phyloP scores from a whole-genome alignment of 1,140 invertebrate species.

The Brachionus rotundiformis region DNA sequence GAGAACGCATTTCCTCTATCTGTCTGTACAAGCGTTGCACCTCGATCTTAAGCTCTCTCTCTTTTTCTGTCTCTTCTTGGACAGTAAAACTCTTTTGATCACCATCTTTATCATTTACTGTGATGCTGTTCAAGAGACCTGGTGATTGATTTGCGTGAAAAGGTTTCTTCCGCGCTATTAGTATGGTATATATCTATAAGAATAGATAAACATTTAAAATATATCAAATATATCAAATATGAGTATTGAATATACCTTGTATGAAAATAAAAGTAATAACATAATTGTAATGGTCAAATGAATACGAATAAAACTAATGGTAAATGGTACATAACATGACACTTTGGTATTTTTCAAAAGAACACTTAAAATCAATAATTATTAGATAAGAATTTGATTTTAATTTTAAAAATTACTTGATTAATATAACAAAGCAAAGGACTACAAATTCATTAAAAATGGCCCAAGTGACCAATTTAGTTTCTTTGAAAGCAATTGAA shows the following conservation, averaged over 20 bases:
- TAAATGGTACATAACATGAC: conserved; percentile 49
- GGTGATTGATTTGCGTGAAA: conserved; percentile 5
- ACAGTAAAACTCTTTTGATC: conserved; percentile 43
- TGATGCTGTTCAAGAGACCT: conserved; percentile 7
- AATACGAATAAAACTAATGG: conserved; percentile 49
- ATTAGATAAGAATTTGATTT: background rate
- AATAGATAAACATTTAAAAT: no score
- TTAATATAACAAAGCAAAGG: conserved; percentile 37
- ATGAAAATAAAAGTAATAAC: conserved; percentile 46
- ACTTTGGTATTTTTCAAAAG: conserved; percentile 48
- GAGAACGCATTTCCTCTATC: conserved; percentile 49
- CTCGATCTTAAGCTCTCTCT: conserved; percentile 14
- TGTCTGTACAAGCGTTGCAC: conserved; percentile 41
- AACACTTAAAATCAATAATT: conserved; percentile 29
- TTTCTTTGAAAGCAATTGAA: conserved; percentile 52
- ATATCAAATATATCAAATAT: no score
- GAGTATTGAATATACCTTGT: conserved; percentile 35
- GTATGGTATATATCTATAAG: conserved; percentile 20
- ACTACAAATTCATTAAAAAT: conserved; percentile 49
- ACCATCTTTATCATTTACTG: conserved; percentile 34
- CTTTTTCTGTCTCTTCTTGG: conserved; percentile 49
- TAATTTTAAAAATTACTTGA: conserved; percentile 36
- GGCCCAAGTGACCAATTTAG: conserved; percentile 48
- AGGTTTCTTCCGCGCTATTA: conserved; percentile 38
- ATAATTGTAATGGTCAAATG: conserved; percentile 49